These are phyloP conservation scores for Serranus cabrilla DNA, from an alignment of 2,797 vertebrate genomes.

Conservation along the genomic window DNA sequence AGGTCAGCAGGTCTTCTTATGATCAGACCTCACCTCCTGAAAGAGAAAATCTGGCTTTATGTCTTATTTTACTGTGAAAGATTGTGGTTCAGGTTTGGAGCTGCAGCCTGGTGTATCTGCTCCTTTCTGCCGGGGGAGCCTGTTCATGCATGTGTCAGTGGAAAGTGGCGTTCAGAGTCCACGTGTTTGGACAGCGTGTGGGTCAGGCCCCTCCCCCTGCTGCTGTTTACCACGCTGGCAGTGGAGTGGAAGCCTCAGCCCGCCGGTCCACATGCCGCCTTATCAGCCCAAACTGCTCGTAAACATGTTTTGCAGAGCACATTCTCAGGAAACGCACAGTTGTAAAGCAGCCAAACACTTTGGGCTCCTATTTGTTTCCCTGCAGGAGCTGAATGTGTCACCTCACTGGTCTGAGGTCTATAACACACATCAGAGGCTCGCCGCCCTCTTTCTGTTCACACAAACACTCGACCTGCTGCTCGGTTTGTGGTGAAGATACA, in stretches of 20 bases:
- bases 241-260: constrained; percentile 61
- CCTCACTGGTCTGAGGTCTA: no score
- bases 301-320: constrained; percentile 68
- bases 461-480: no score
- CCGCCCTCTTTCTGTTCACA: no score
- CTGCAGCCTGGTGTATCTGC: no score
- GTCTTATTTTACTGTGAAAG: no score
- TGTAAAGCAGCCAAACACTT: constrained; percentile 33
- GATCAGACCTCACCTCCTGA: no score
- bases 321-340: constrained; percentile 35
- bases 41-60: no score
- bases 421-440: no score
- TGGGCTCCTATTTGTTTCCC: neutral
- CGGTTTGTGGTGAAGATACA: no score
- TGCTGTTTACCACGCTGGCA: constrained; percentile 74
- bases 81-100: no score
- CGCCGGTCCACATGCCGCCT: constrained; percentile 55
- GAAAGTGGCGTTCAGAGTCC: constrained; percentile 49
- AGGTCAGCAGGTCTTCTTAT: no score
- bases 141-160: constrained; percentile 26
- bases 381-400: no score
- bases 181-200: constrained; percentile 68
- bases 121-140: constrained; percentile 18
- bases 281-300: constrained; percentile 57
- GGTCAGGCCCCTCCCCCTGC: constrained; percentile 57